Evolutionary conservation across 2,113 vertebrate species (phyloP).

Genomic region (Steatornis caripensis): DNA sequence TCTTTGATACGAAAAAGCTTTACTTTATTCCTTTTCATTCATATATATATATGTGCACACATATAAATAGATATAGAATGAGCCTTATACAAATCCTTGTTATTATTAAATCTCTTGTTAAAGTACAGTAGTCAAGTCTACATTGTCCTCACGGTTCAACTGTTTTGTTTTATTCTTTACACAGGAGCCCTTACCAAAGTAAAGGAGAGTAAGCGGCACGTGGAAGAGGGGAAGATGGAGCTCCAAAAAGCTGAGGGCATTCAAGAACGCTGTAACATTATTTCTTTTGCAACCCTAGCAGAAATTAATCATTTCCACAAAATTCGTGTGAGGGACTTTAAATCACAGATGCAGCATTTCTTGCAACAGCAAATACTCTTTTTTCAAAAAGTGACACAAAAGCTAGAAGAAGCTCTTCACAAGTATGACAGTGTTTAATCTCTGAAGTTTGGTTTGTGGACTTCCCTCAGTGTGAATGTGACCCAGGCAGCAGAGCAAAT

Average conservation of each 20-base stretch:
- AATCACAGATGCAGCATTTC: slow-evolving; percentile 95
- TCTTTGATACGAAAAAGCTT: background rate
- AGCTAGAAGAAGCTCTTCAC: slow-evolving; percentile 92
- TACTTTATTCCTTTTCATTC: background rate
- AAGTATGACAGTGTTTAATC: slow-evolving; percentile 90
- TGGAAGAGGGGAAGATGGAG: slow-evolving; percentile 98
- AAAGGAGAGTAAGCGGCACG: slow-evolving; percentile 92
- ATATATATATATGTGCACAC: too few species aligned
- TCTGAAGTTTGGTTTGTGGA: slow-evolving; percentile 3
- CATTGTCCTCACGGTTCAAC: background rate
- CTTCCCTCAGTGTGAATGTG: background rate
- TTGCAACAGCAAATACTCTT: slow-evolving; percentile 95
- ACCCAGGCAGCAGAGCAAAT: background rate
- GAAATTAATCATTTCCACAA: slow-evolving; percentile 98
- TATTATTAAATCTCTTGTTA: background rate
- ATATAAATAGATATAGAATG: background rate
- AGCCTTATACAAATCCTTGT: background rate
- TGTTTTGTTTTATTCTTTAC: slow-evolving; percentile 8
- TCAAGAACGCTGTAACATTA: slow-evolving; percentile 95
- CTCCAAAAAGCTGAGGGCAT: slow-evolving; percentile 88
- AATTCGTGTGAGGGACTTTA: slow-evolving; percentile 94
- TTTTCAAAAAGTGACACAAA: slow-evolving; percentile 95
- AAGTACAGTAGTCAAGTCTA: background rate
- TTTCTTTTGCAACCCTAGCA: slow-evolving; percentile 94
- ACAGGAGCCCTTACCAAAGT: slow-evolving; percentile 96